A percentile compares a stretch with the other conserved stretches of the same genome.
These are phyloP conservation scores for Fragum whitleyi DNA, from an alignment of 2,888 invertebrate genomes.

Conservation along the genomic window DNA sequence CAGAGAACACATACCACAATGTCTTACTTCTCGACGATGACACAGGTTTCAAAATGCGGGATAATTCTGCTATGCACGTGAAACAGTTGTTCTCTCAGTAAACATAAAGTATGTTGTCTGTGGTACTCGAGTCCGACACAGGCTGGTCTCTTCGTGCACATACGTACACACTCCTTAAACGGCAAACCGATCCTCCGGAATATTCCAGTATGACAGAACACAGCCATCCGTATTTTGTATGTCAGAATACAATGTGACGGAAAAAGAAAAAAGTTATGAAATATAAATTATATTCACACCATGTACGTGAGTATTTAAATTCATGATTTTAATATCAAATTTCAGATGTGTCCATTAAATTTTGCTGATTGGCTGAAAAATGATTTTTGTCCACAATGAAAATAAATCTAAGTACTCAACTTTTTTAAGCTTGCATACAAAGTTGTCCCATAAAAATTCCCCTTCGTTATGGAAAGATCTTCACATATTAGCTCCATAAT, in stretches of 20 bases:
- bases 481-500: too few relatives aligned
- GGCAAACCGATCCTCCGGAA: neutral
- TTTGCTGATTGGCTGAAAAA: too few relatives aligned
- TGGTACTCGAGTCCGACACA: neutral
- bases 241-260: neutral
- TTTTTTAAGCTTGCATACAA: too few relatives aligned
- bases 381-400: too few relatives aligned
- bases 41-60: neutral
- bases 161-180: neutral
- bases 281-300: neutral
- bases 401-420: too few relatives aligned
- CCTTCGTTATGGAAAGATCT: too few relatives aligned
- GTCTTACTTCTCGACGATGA: neutral
- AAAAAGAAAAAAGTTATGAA: neutral
- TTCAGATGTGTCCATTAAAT: too few relatives aligned
- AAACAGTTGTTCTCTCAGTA: neutral
- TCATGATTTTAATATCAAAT: too few relatives aligned
- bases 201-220: neutral
- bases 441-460: too few relatives aligned
- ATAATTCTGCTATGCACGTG: neutral
- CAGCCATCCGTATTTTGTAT: neutral
- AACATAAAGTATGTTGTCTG: neutral
- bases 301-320: too few relatives aligned
- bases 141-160: neutral
- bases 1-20: neutral